Base-by-base conservation (phyloP, 2,797 vertebrate species). In the Phoeniculus purpureus region DNA sequence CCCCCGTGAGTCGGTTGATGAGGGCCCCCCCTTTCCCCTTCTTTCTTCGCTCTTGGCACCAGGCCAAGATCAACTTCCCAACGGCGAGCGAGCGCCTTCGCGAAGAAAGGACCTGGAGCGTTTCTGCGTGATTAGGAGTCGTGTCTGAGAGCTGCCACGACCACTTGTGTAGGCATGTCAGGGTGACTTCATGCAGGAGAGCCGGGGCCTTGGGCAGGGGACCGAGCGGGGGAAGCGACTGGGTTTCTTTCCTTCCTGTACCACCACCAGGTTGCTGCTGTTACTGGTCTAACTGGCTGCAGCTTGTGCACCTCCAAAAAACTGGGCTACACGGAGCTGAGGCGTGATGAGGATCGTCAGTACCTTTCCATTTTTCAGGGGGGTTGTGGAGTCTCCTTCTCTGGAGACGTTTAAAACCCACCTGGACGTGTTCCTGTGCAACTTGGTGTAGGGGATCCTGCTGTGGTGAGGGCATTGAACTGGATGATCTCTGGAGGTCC, bases 41-140 rank as follows among this genome's bases (percentile, higher is more conserved):
- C 37, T 37, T 37, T 37, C 37, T 37, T 37, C 37, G 96, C 97
- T 96, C 96, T 96, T 98, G 98, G 98, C 97, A 94, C 59, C 95
- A 96, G 96, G 97, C 98, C 98, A 98, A 98, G 98, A 98, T 98
- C 98, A 98, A 98, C 98, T 97, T 97, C 97, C 97, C 98, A 98
- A 97, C 96, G 89, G 96, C 97, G 96, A 97, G 97, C 37, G 37
- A 37, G 37, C 37, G 37, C 97, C 97, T 97, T 98, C 96, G 97
- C 94, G 97, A 37, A 12, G 98, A 98, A 97, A 97, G 97, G 98
- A 98, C 98, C 96, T 97, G 96, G 96, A 97, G 97, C 98, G 95
- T 96, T 97, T 96, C 97, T 97, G 96, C 96, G 92, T 94, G 88
- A 97, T 97, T 97, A 97, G 96, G 96, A 98, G 97, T 97, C 96